Evolutionary conservation across 2,113 vertebrate species (phyloP), one percentile per base, ranked within the genome.

Genomic region (Dicrurus megarhynchus): DNA sequence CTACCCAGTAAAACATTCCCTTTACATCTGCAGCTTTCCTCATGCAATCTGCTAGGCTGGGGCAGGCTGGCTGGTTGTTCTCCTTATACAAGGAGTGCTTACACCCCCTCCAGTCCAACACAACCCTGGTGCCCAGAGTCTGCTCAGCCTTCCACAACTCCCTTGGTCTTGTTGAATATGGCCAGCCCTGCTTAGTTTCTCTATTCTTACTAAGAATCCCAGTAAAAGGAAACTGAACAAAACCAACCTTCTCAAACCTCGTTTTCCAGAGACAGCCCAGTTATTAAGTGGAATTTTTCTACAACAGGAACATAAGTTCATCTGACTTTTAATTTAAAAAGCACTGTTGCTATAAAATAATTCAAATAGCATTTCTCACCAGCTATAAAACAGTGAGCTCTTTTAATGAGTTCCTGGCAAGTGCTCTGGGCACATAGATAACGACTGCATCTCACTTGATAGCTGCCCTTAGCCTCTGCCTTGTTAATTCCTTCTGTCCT

Each of bases 91-190:
- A 20, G 8, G n/a, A 47, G 61, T 68, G 19, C 27, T 71, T 28
- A 16, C 20, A 42, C 2, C 4, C 21, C 1, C n/a, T 49, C 17
- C 27, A 50, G 32, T 17, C 27, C 53, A 46, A 37, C 1, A 2
- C 5, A 32, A 4, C 39, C 6, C 15, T 2, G 0, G 42, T 2
- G 2, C 27, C 33, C 1, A 1, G 28, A 47, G 21, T 44, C 24
- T 44, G 6, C 57, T 21, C 46, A 56, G 8, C 21, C 35, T 81
- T 75, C 19, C 16, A 57, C 26, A 35, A 4, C 1, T n/a, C 68
- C 24, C 16, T 84, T 33, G 49, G 7, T 67, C 27, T 90, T 35
- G 6, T 11, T 22, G 10, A 56, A 42, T 32, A 50, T 55, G 15
- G 35, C 42, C 1, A 2, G 47, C 10, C 3, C 32, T 67, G 30